A percentile compares a stretch with the other conserved stretches of the same genome.
phyloP scores from a whole-genome alignment of 2,113 vertebrate genomes.

The Puntigrus tetrazona region DNA sequence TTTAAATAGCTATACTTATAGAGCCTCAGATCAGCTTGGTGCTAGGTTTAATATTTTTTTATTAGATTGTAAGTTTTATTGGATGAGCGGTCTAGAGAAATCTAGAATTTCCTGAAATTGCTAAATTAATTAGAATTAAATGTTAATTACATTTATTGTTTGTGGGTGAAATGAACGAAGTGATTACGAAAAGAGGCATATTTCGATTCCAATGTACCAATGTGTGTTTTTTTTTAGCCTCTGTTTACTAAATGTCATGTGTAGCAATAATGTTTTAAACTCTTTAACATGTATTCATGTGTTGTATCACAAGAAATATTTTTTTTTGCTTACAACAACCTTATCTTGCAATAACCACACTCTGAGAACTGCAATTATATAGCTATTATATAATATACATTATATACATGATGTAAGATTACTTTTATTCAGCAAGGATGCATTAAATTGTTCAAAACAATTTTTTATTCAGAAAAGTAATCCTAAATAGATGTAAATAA shows the following conservation, averaged over 20 bases:
- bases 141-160: slow-evolving; percentile 18
- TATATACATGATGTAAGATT: too few relatives aligned
- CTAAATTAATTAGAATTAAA: not conserved
- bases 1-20: not conserved
- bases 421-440: not conserved
- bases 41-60: not conserved
- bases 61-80: not conserved
- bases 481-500: too few relatives aligned
- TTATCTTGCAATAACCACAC: not conserved
- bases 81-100: slow-evolving; percentile 31
- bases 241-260: not conserved
- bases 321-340: not conserved
- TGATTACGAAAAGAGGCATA: not conserved
- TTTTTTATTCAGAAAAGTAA: not conserved
- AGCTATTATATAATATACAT: too few relatives aligned
- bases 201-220: not conserved
- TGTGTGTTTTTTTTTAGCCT: not conserved
- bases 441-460: not conserved
- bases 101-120: slow-evolving; percentile 14
- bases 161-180: not conserved
- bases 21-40: not conserved
- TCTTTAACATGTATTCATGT: not conserved
- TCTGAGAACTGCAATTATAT: not conserved
- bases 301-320: slow-evolving; percentile 1
- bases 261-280: not conserved